Base-by-base conservation (phyloP, 2,888 invertebrate genomes). In the Lymantria dispar region DNA sequence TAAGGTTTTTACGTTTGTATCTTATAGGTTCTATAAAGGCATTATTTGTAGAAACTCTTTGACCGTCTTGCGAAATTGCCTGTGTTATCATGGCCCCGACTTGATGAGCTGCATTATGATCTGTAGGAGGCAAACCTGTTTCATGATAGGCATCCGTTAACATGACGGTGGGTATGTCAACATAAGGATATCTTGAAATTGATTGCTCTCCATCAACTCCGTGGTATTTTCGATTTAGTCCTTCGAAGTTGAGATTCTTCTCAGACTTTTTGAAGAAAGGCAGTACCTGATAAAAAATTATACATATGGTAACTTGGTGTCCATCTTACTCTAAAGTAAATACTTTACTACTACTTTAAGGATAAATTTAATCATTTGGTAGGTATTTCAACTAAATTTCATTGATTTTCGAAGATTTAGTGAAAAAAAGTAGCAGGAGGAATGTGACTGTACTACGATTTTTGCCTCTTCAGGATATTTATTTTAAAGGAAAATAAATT, bases 1-100 rank as follows among this genome's bases (percentile, higher is more conserved):
- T 78, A 3, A 94, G 76, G 64, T 93, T 93, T 7, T 93, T 71
- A 38, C 86, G 62, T 50, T 70, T 92, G 39, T 89, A 77, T 30
- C 94, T 81, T 15, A 95, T 92, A 0, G 95, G 94, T 54, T 93
- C 80, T n/a, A 95, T 93, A 66, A 93, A 95, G 0, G 94, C 95
- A 0, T 78, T 85, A 68, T 95, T 94, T 0, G 94, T 88, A 10
- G 94, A 95, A 10, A 90, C 82, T 50, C 95, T 85, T 60, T 82
- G 76, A 0, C 95, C 94, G 53, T 92, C 78, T 33, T 85, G 74
- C 0, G 92, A 72, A 0, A 93, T 90, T 0, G 91, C 83, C 70
- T 95, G 94, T 0, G 93, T 70, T 44, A 93, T 81, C 86, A 92
- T 93, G 0, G 92, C 90, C 0, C 94, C 93, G 7, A 92, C 62